Percentiles rank a stretch among this genome's conserved stretches.
phyloP scores from a whole-genome alignment of 2,797 vertebrate genomes.

The Megalops cyprinoides region DNA sequence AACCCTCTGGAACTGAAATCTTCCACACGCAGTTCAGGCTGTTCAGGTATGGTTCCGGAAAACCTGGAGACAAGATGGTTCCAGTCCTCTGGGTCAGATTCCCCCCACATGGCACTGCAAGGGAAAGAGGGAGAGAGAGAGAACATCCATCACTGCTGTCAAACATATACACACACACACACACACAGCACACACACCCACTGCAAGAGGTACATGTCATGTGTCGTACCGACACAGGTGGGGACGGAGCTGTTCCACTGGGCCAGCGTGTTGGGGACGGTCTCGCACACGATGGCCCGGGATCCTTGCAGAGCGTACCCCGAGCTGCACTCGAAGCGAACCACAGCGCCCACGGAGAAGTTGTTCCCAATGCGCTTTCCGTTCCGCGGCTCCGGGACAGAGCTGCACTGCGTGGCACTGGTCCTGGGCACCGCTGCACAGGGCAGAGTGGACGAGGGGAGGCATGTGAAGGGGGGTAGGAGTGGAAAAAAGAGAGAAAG shows the following conservation, averaged over 20 bases:
- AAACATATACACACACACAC: background rate
- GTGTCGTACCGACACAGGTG: slow-evolving; percentile 73
- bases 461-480: background rate
- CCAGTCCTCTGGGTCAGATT: slow-evolving; percentile 92
- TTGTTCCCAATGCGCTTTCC: slow-evolving; percentile 82
- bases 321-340: slow-evolving; percentile 76
- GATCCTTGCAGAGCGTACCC: slow-evolving; percentile 76
- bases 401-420: slow-evolving; percentile 82
- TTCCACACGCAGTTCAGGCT: slow-evolving; percentile 98
- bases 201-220: background rate
- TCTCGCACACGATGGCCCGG: slow-evolving; percentile 75
- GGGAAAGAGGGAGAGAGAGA: slow-evolving; percentile 31
- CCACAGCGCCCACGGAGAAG: slow-evolving; percentile 78
- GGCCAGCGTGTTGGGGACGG: slow-evolving; percentile 77
- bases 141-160: background rate
- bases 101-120: slow-evolving; percentile 92
- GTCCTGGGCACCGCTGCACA: slow-evolving; percentile 78
- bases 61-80: slow-evolving; percentile 94
- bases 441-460: slow-evolving; percentile 13
- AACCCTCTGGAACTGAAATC: slow-evolving; percentile 94
- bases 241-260: slow-evolving; percentile 83
- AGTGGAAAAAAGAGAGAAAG: background rate
- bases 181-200: background rate
- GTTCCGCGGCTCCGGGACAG: slow-evolving; percentile 81
- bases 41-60: slow-evolving; percentile 96